Base-by-base conservation (phyloP, 2,888 invertebrate genomes). In the Cephus pygmeus region DNA sequence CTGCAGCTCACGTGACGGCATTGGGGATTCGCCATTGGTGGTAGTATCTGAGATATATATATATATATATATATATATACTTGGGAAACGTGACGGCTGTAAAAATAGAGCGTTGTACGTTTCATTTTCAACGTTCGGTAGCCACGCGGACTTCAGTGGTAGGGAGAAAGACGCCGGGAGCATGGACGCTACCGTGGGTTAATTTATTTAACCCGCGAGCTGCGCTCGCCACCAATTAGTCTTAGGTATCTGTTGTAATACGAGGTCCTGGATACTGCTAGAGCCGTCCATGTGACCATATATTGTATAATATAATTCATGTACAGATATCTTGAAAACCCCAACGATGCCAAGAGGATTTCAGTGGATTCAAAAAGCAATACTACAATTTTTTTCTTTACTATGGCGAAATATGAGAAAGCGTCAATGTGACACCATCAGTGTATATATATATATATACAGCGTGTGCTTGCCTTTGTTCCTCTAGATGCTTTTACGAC, bases 181-280 rank as follows among this genome's bases (percentile, higher is more conserved):
- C 56, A 56, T 56, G 23, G 71, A 34, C 71, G 71, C 71, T 71
- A 34, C 71, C 31, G 75, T 83, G 85, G 89, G 90, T 89, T 88
- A 90, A 90, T 90, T 89, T 87, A 90, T 89, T 90, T 90, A 87
- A 90, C 88, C 88, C 83, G 83, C 69, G 82, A 78, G 81, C 81
- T 81, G 80, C 74, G 81, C 79, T 81, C 79, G 75, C 73, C 76
- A 77, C 81, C 77, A 79, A 83, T 69, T 80, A 79, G 73, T 79
- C 74, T 80, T 81, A 71, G 71, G 71, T 23, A 71, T 71, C 71
- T 71, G 4, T 56, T 56, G 56, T 23, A 56, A 15, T 23, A 56
- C 56, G 56, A 56, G 56, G 56, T 56, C 56, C 56, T 23, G 23
- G 23, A 9, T 56, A 56, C 23, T 56, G 56, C 23, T 9, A 23